Evolutionary conservation across 1,140 invertebrate genomes (phyloP), one percentile per base, ranked within the genome.

Genomic region (Calephelis nemesis): DNA sequence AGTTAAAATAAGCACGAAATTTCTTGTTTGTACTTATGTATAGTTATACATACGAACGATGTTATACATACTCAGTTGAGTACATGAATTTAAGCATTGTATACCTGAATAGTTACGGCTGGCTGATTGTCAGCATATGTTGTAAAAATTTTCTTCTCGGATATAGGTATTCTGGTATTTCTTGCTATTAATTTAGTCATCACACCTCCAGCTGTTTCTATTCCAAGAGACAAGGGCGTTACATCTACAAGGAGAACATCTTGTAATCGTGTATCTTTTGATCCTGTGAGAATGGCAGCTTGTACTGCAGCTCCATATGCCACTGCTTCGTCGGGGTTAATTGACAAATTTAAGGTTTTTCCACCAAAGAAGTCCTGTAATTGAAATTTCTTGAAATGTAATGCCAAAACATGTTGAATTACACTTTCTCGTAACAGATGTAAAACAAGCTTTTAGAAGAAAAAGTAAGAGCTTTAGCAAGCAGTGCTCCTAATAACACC

Each of bases 291-390:
- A 70, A 96, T 95, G 12, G 95, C 95, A 50, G 97, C 97, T 81
- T 98, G 96, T 0, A 96, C 94, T 5, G 96, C 95, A 7, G 95
- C 95, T 6, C 95, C 95, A 74, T 95, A 95, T 5, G 95, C 95
- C 5, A 95, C 94, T 4, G 95, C 95, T 84, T 97, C 96, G 78
- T 97, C 96, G 5, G 96, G 96, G 79, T 96, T 96, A 47, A 96
- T 96, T 9, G 94, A 95, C 39, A 96, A 92, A 75, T 95, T 95
- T 12, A 95, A 77, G 12, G 92, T 80, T 85, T 95, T 95, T 15
- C 95, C 95, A 47, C 92, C 90, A 79, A 95, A 95, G 81, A 94
- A 94, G 49, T 95, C 94, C 87, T 95, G 85, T 63, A 65, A 69
- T 40, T 47, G 47, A 67, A 52, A 9, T 62, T 30, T 47, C 13